Evolutionary conservation across 2,113 vertebrate genomes (phyloP), one percentile per base, ranked within the genome.

Genomic region (pig (Sus scrofa)): DNA sequence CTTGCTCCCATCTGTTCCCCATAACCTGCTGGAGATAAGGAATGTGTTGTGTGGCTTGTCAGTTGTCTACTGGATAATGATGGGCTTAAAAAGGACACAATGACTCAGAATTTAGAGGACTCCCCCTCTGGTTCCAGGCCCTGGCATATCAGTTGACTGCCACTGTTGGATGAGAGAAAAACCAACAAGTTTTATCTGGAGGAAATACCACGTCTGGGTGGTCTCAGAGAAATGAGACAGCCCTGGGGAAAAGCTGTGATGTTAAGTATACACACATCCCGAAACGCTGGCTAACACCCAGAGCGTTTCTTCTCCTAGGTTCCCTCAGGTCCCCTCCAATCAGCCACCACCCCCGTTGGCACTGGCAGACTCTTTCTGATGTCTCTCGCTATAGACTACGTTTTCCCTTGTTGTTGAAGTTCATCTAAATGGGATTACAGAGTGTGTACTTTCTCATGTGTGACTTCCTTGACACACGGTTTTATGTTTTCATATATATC

Each of bases 261-360:
- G 44, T 26, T 26, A n/a, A 4, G 3, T 54, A 3, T 16, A 13
- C 5, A 71, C 10, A 0, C 2, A 6, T 39, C 9, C 32, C 39
- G 12, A 32, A 60, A 13, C 12, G 24, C 34, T 13, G 82, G 62
- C 13, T 16, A 67, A 22, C 44, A 54, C 1, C 13, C 0, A 62
- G 89, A 81, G 15, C 32, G 1, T n/a, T 27, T 54, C 37, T 10
- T 67, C 34, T 16, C 6, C n/a, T 30, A 11, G 14, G 12, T 56
- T 87, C 15, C 15, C n/a, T 68, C 54, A 32, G 30, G 8, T 20
- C 8, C 37, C 32, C 7, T 39, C 37, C 52, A 68, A 0, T n/a
- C 84, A 44, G 0, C 60, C n/a, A 37, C 16, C 20, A 62, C 0
- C 39, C n/a, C 63, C 58, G 44, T 0, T n/a, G 44, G 44, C 44